Evolutionary conservation across 2,797 vertebrate genomes (phyloP), one percentile per base, ranked within the genome.

Genomic region (Natrix natrix): DNA sequence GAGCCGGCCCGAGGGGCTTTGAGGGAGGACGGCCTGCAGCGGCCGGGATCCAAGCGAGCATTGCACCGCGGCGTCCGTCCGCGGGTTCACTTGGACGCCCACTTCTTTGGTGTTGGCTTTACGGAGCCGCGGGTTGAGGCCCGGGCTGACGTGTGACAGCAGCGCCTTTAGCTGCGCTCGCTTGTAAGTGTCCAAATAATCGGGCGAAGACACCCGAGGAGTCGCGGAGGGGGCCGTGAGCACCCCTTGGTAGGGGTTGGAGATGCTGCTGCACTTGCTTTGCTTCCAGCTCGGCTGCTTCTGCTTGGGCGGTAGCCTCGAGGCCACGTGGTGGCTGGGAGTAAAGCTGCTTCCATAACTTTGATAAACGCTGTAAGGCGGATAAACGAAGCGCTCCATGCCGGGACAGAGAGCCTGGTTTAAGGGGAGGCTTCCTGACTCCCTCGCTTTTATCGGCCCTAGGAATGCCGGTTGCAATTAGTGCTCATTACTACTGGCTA

Each of bases 21-120:
- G 92, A 66, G 83, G 55, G 10, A 20, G 87, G 90, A 55, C 16
- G 0, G 88, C 43, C 11, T 96, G 96, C 88, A 99, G 97, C 0
- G 98, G 99, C n/a, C 98, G 98, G 4, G 98, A 98, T 0, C 99
- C 99, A 55, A 99, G 97, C 0, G 98, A 99, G 95, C 99, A 99
- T 96, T 99, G 99, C 7, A 99, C 97, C 0, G 97, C 95, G 0
- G 97, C 98, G 4, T 99, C 98, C 0, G 98, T 97, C 26, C 97
- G 97, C 0, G 98, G 98, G 97, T 98, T 99, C 4, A 99, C 99
- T 95, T 99, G 99, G 63, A 99, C 98, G 0, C 98, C 99, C 89
- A 98, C 98, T 20, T 99, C 99, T 78, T 90, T 98, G 16, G 99
- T 99, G 97, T 92, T 96, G 11, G 97, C 96, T 32, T 95, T 97